phyloP scores from a whole-genome alignment of 2,797 vertebrate genomes.

The Clarias fuscus region DNA sequence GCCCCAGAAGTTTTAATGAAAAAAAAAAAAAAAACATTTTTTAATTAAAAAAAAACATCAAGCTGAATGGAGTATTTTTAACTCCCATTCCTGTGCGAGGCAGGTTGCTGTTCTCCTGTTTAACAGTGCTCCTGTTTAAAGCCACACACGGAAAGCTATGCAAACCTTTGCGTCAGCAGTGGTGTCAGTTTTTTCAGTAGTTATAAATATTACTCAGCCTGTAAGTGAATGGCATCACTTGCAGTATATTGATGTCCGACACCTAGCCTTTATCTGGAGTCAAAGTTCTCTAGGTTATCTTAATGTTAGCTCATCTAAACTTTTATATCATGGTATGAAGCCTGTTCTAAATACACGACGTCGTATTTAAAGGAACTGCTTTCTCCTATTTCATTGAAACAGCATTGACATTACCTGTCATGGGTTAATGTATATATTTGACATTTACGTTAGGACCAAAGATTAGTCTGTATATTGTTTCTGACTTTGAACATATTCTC shows the following conservation, averaged over 20 bases:
- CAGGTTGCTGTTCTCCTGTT: slow-evolving; percentile 2
- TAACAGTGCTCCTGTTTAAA: slow-evolving; percentile 15
- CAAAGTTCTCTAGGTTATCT: slow-evolving; percentile 20
- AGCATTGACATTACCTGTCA: slow-evolving; percentile 19
- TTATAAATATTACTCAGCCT: slow-evolving; percentile 75
- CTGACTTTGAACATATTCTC: slow-evolving; percentile 5
- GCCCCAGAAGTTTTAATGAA: no score
- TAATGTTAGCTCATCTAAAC: slow-evolving; percentile 29
- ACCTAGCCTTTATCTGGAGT: slow-evolving; percentile 66
- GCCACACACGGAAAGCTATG: slow-evolving; percentile 11
- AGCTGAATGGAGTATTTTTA: background rate
- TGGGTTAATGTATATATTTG: slow-evolving; percentile 6
- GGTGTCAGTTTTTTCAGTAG: slow-evolving; percentile 70
- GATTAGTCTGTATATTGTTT: background rate
- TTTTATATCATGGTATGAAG: slow-evolving; percentile 30
- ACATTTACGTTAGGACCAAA: background rate
- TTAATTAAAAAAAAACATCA: background rate
- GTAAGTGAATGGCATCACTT: slow-evolving; percentile 69
- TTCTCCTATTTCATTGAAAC: slow-evolving; percentile 27
- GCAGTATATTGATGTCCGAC: slow-evolving; percentile 68
- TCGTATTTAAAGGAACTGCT: slow-evolving; percentile 10
- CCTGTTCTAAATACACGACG: slow-evolving; percentile 11
- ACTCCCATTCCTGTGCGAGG: background rate
- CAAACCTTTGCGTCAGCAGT: slow-evolving; percentile 70
- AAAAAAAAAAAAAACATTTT: no score